phyloP scores from a whole-genome alignment of 2,113 vertebrate species.

The Crotophaga sulcirostris region DNA sequence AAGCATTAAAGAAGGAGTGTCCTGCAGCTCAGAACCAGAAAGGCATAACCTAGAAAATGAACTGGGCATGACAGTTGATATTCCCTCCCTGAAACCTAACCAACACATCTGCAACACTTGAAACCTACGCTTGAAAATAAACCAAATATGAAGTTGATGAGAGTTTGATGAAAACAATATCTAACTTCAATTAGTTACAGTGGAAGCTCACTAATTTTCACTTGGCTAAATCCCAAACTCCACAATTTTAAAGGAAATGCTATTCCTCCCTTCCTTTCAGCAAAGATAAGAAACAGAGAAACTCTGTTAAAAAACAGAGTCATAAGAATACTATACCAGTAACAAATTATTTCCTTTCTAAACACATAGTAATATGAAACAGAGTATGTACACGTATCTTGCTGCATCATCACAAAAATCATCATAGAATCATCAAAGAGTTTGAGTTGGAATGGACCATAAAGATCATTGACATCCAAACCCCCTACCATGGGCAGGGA shows the following conservation, averaged over 20 bases:
- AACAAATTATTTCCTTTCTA: background rate
- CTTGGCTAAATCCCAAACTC: background rate
- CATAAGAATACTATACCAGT: background rate
- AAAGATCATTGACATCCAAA: no score
- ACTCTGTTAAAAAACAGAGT: background rate
- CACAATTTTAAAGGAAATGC: background rate
- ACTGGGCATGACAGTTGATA: background rate
- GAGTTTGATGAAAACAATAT: slow-evolving; percentile 49
- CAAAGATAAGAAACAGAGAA: no score
- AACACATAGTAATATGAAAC: background rate
- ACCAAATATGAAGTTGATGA: slow-evolving; percentile 20
- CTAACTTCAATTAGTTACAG: slow-evolving; percentile 14
- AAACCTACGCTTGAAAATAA: slow-evolving; percentile 28
- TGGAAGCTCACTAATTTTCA: slow-evolving; percentile 14
- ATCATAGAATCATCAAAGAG: no score
- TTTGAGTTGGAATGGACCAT: no score
- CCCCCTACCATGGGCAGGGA: no score
- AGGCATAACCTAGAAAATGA: background rate
- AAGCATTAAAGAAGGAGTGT: background rate
- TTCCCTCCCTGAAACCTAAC: background rate
- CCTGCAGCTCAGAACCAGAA: background rate
- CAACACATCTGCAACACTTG: background rate
- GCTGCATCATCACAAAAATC: background rate
- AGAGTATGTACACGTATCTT: background rate
- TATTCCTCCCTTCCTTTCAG: background rate